phyloP scores from a whole-genome alignment of 2,113 vertebrate species.

The Cynocephalus volans region DNA sequence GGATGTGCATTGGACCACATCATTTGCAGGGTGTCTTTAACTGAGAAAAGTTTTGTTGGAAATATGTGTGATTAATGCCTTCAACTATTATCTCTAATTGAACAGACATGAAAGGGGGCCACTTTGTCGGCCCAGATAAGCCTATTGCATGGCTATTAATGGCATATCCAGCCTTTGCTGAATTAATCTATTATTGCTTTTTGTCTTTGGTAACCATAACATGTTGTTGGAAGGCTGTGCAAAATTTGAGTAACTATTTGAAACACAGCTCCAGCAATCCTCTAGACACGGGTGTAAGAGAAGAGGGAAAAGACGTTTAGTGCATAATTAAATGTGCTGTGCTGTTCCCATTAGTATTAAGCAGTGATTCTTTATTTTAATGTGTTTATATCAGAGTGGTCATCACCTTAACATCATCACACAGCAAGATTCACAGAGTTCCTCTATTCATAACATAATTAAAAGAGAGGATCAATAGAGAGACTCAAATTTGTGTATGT shows the following conservation, averaged over 20 bases:
- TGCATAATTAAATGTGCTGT: constrained; percentile 76
- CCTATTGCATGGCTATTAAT: constrained; percentile 84
- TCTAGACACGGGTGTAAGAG: constrained; percentile 82
- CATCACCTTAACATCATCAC: constrained; percentile 82
- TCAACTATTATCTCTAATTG: constrained; percentile 88
- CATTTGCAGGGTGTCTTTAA: constrained; percentile 82
- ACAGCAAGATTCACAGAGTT: constrained; percentile 75
- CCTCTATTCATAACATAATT: constrained; percentile 47
- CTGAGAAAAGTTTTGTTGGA: constrained; percentile 84
- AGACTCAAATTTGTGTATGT: neutral
- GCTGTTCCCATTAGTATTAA: constrained; percentile 82
- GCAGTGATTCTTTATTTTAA: constrained; percentile 84
- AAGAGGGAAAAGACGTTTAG: constrained; percentile 81
- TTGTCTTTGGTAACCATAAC: constrained; percentile 84
- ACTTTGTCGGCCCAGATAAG: constrained; percentile 85
- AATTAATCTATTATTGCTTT: constrained; percentile 80
- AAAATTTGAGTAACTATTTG: constrained; percentile 86
- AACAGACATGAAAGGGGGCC: constrained; percentile 84
- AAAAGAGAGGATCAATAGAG: constrained; percentile 62
- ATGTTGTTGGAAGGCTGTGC: constrained; percentile 83
- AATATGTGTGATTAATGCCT: constrained; percentile 87
- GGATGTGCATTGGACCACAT: constrained; percentile 75
- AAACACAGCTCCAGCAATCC: constrained; percentile 85
- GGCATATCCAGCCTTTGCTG: constrained; percentile 67
- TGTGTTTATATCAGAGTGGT: constrained; percentile 83